Conservation (phyloP, 2,888 invertebrate species). For the Reticulitermes lucifugus region DNA sequence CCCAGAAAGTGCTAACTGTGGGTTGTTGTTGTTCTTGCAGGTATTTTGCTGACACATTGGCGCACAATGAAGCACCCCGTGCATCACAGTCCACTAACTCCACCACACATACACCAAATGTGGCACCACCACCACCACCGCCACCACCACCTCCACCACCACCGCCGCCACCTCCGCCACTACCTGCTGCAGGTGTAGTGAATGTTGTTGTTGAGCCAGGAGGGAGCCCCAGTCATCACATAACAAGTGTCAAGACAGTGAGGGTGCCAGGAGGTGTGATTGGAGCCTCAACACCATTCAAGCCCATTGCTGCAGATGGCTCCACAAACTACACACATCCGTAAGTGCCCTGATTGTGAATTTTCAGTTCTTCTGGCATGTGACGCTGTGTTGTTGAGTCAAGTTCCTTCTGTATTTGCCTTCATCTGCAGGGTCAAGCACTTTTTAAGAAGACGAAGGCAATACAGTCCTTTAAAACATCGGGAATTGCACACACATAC, state of each 20-base stretch:
- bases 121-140: slow-evolving; percentile 47
- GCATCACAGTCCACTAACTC: slow-evolving; percentile 57
- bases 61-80: slow-evolving; percentile 64
- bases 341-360: background rate
- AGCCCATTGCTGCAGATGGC: slow-evolving; percentile 8
- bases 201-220: slow-evolving; percentile 27
- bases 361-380: no score
- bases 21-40: slow-evolving; percentile 56
- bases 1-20: background rate
- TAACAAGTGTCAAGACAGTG: slow-evolving; percentile 43
- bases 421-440: no score
- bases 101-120: slow-evolving; percentile 46
- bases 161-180: slow-evolving; percentile 48
- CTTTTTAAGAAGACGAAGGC: no score
- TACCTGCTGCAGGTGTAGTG: background rate
- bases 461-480: no score
- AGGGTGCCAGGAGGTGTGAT: slow-evolving; percentile 16
- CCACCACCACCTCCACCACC: slow-evolving; percentile 52
- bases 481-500: no score
- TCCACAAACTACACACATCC: slow-evolving; percentile 31
- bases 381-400: no score
- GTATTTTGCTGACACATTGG: slow-evolving; percentile 67
- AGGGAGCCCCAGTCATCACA: slow-evolving; percentile 35
- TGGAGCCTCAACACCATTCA: slow-evolving; percentile 13
- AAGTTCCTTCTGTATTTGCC: no score